Conservation (phyloP, 2,797 vertebrate species). For the Paguma larvata region DNA sequence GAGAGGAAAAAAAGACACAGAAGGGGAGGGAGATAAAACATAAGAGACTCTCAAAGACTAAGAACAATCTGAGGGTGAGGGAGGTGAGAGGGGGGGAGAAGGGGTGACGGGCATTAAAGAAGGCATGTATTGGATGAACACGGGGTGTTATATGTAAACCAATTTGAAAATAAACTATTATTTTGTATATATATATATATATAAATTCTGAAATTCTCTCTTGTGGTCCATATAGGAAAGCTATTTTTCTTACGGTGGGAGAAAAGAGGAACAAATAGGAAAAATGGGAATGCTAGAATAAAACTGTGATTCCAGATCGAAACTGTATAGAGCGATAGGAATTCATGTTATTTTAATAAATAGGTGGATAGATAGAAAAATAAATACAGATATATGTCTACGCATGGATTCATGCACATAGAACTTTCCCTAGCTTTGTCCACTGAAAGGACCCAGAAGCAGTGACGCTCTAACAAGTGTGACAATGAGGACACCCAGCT, state of each 20-base stretch:
- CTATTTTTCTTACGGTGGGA: background rate
- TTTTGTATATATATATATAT: too few species aligned
- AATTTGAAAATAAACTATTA: too few species aligned
- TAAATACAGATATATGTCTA: background rate
- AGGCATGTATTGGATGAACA: too few species aligned
- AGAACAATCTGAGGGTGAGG: too few species aligned
- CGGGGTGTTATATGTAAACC: too few species aligned
- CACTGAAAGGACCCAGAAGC: background rate
- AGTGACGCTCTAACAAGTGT: background rate
- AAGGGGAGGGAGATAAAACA: too few species aligned
- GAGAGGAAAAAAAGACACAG: too few species aligned
- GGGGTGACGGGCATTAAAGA: too few species aligned
- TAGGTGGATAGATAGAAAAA: background rate
- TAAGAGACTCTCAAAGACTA: too few species aligned
- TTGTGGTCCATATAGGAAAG: background rate
- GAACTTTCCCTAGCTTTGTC: background rate
- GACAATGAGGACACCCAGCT: background rate
- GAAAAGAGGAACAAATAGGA: background rate
- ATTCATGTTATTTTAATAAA: slow-evolving; percentile 1
- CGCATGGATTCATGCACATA: background rate
- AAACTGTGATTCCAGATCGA: background rate
- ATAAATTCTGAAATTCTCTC: background rate
- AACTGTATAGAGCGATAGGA: background rate
- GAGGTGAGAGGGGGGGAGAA: too few species aligned
- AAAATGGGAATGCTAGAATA: background rate